Percentiles rank a stretch among this genome's conserved stretches.
Conservation (phyloP, 2,888 invertebrate species). For the Branchellion lobata region DNA sequence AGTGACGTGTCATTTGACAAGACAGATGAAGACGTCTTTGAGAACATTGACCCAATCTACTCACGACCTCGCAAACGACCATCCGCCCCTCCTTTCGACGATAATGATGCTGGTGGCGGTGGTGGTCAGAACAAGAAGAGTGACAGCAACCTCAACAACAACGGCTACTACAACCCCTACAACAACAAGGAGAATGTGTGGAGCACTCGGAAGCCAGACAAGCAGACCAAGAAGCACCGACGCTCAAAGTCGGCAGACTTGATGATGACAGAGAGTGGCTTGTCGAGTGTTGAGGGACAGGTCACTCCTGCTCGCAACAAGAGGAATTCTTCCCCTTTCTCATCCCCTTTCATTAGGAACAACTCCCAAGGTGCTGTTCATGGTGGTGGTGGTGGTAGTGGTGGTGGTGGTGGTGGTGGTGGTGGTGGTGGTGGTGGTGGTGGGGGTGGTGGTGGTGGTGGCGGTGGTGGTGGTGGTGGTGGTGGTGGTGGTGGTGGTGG, state of each 20-base stretch:
- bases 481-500: neutral
- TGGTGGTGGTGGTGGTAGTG: neutral
- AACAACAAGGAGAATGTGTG: slow-evolving; percentile 2
- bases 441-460: slow-evolving; percentile 19
- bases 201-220: neutral
- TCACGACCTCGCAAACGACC: slow-evolving; percentile 52
- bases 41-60: neutral
- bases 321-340: slow-evolving; percentile 10
- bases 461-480: neutral
- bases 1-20: slow-evolving; percentile 74
- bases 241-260: slow-evolving; percentile 51
- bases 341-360: neutral
- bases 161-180: neutral
- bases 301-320: neutral
- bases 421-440: neutral
- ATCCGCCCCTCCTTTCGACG: slow-evolving; percentile 57
- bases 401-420: neutral
- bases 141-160: slow-evolving; percentile 61
- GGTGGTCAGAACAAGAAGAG: slow-evolving; percentile 66
- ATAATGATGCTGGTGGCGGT: slow-evolving; percentile 50
- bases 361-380: slow-evolving; percentile 15
- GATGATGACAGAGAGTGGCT: neutral
- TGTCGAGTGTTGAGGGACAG: neutral
- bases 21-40: slow-evolving; percentile 70
- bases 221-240: slow-evolving; percentile 47